Evolutionary conservation across 2,797 vertebrate species (phyloP).

Genomic region (Glossophaga mutica): DNA sequence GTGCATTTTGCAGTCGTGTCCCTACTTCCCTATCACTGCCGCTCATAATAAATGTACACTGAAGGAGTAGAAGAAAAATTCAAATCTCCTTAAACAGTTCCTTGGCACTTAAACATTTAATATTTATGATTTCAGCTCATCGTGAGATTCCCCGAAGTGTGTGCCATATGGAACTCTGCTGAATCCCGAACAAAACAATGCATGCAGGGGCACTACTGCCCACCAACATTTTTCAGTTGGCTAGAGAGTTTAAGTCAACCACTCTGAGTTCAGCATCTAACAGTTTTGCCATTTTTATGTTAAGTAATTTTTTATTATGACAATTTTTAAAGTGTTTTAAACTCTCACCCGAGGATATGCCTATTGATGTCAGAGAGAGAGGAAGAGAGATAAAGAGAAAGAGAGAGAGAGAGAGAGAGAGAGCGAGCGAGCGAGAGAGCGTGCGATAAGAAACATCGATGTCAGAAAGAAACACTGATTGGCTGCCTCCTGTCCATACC

Average conservation of each 20-base stretch:
- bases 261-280: neutral
- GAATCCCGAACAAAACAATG: neutral
- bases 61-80: neutral
- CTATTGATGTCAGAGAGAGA: neutral
- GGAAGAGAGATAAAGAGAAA: too few relatives aligned
- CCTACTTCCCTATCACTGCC: neutral
- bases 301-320: neutral
- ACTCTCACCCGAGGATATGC: neutral
- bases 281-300: neutral
- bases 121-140: neutral
- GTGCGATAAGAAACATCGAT: too few relatives aligned
- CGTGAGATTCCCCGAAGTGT: neutral
- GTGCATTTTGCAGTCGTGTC: neutral
- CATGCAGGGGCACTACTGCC: neutral
- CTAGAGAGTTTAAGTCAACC: neutral
- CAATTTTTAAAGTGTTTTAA: neutral
- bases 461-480: neutral
- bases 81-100: neutral
- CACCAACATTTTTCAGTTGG: neutral
- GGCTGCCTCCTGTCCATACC: neutral
- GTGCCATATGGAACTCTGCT: neutral
- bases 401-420: too few relatives aligned
- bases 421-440: too few relatives aligned
- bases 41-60: neutral
- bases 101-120: slow-evolving; percentile 12